Evolutionary conservation across 2,797 vertebrate species (phyloP), one percentile per base, ranked within the genome.

Genomic region (Argya squamiceps): DNA sequence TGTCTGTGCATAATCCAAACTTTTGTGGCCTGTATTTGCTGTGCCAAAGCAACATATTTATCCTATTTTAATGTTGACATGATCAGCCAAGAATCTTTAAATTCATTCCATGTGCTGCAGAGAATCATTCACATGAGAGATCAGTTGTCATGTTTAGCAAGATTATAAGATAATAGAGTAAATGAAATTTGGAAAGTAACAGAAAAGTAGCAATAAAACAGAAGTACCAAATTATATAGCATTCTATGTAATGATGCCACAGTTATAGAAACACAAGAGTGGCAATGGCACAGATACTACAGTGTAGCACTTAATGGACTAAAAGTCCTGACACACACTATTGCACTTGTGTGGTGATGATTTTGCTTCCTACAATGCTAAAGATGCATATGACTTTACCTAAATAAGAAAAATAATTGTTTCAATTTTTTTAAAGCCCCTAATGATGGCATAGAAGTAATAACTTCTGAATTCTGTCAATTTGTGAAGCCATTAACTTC

Each of bases 21-120:
- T 92, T 90, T 43, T 76, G 65, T 95, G 84, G 92, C 59, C 46
- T 78, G 60, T 63, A 76, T 84, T 91, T 65, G 34, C 82, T 86
- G 46, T 94, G 96, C 94, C 95, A 92, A 96, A 84, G 88, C 74
- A 80, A 82, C 62, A 83, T 93, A 90, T 96, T 97, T 89, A 46
- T 84, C 85, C 75, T 97, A 69, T 96, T 97, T 97, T 96, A 96
- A 89, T 82, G 30, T 88, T 74, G 80, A 50, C 29, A 32, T 47
- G 65, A 95, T 96, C 68, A 85, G 56, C 65, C 92, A 91, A 90
- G 67, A 90, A 87, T 91, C 73, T 96, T 97, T 75, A 95, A 81
- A 89, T 97, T 79, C 84, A 90, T 95, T 89, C 92, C 71, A 14
- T 92, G 62, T 96, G 83, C 93, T 86, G 34, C 53, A 67, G 41